A percentile compares a stretch with the other conserved stretches of the same genome.
Conservation (phyloP, 2,797 vertebrate genomes). For the Halcyon leucocephala region DNA sequence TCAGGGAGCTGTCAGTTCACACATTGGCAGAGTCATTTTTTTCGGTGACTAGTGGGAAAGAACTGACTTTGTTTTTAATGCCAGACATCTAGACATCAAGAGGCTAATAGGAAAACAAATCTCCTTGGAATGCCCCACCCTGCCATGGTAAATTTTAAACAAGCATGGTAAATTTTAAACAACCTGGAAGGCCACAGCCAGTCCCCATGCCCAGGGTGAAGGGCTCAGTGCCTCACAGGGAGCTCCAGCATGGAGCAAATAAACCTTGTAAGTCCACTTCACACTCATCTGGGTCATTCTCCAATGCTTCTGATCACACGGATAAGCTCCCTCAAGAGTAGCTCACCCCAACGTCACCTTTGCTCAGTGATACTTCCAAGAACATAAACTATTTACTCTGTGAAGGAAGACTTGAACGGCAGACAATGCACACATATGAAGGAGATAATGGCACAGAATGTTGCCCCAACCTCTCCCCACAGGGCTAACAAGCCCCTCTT, state of each 20-base stretch:
- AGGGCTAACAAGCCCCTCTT: fast-evolving
- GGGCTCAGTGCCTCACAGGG: not conserved
- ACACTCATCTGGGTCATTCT: not conserved
- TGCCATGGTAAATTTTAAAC: not conserved
- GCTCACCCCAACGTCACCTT: fast-evolving
- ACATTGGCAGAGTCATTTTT: fast-evolving
- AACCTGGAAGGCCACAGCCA: not conserved
- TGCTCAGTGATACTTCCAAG: not conserved
- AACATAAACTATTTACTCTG: not conserved
- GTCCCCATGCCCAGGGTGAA: not conserved
- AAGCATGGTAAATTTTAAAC: too few species aligned
- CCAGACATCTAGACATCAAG: not conserved
- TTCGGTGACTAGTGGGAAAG: not conserved
- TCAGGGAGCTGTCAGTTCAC: not conserved
- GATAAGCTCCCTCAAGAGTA: fast-evolving
- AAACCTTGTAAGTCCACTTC: not conserved
- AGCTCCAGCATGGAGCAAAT: not conserved
- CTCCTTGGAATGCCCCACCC: too few species aligned
- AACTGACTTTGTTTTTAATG: not conserved
- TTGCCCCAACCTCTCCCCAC: not conserved
- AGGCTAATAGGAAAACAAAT: not conserved
- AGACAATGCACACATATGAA: fast-evolving
- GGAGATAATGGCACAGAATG: not conserved
- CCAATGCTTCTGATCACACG: fast-evolving
- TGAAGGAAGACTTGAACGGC: not conserved